Conservation (phyloP, 2,797 vertebrate genomes). For the Buphagus erythrorhynchus region DNA sequence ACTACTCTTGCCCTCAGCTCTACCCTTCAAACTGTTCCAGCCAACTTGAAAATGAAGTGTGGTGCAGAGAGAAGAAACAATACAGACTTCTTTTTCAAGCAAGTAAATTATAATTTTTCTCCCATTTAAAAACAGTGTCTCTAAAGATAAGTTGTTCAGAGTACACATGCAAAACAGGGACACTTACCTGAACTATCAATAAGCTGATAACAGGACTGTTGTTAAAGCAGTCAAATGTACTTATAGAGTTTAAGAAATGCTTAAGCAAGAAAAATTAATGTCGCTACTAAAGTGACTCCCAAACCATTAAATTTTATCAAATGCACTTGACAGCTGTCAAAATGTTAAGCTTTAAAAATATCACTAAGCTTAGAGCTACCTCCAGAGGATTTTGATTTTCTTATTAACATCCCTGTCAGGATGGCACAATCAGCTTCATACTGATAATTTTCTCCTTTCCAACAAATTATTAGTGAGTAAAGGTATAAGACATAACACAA, state of each 20-base stretch:
- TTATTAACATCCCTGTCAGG: not conserved
- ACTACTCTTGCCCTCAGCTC: not conserved
- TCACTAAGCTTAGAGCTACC: not conserved
- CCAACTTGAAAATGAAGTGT: not conserved
- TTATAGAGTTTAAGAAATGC: not conserved
- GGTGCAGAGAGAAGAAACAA: not conserved
- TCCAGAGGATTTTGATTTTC: slow-evolving; percentile 17
- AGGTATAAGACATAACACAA: not conserved
- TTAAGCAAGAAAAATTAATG: slow-evolving; percentile 24
- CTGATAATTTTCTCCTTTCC: not conserved
- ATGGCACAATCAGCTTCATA: not conserved
- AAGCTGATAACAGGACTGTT: not conserved
- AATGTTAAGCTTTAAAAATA: slow-evolving; percentile 47
- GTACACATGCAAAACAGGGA: not conserved
- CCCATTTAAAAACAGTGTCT: not conserved
- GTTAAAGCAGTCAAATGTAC: not conserved
- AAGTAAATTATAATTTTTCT: not conserved
- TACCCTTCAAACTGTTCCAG: not conserved
- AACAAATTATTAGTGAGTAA: not conserved
- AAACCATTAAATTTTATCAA: slow-evolving; percentile 43
- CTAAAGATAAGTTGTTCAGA: not conserved
- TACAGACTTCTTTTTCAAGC: not conserved
- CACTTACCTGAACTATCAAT: not conserved
- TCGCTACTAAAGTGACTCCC: slow-evolving; percentile 26
- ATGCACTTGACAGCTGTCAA: slow-evolving; percentile 50